Percentiles rank a stretch among this genome's conserved stretches.
phyloP scores from a whole-genome alignment of 2,113 vertebrate genomes.

The Chaetops frenatus region DNA sequence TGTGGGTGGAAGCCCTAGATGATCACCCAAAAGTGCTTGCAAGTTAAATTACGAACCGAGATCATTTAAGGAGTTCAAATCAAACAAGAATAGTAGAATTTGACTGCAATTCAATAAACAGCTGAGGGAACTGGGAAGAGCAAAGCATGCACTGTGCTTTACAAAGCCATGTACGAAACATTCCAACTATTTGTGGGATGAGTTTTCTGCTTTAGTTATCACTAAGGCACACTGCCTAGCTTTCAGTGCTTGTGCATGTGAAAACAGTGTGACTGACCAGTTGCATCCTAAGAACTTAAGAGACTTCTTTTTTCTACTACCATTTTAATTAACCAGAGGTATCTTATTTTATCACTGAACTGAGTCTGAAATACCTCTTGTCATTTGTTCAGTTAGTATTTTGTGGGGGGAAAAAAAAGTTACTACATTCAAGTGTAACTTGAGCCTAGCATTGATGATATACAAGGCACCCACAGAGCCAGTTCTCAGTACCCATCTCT shows the following conservation, averaged over 20 bases:
- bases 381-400: neutral
- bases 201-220: neutral
- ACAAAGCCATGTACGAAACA: neutral
- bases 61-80: constrained; percentile 5
- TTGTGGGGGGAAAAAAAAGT: neutral
- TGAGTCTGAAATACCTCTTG: neutral
- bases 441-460: neutral
- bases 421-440: neutral
- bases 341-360: neutral
- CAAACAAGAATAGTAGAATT: neutral
- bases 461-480: neutral
- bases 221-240: neutral
- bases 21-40: neutral
- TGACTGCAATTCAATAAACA: neutral
- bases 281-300: neutral
- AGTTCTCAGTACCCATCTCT: neutral
- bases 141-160: constrained; percentile 39
- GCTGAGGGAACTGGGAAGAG: neutral
- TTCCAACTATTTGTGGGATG: neutral
- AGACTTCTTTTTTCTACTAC: neutral
- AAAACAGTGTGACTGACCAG: neutral
- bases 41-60: neutral
- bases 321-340: neutral
- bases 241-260: neutral
- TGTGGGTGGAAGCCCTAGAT: constrained; percentile 45